Evolutionary conservation across 2,888 invertebrate genomes (phyloP), one percentile per base, ranked within the genome.

Genomic region (Acrocyrtus sp.): DNA sequence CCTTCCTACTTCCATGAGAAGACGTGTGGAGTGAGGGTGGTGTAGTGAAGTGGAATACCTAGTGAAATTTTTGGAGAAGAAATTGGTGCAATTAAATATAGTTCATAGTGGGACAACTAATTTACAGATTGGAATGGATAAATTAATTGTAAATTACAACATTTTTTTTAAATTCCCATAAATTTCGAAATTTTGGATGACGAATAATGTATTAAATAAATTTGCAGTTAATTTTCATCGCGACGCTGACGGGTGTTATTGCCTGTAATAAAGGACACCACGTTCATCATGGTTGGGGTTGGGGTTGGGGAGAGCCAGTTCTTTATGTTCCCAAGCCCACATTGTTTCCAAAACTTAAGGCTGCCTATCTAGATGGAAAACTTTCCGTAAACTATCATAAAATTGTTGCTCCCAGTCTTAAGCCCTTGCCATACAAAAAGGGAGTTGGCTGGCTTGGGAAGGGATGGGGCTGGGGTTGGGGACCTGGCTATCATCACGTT

Each of bases 371-470:
- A 19, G 69, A 60, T 3, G 69, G 69, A 19, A 61, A 69, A 21
- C 39, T 43, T n/a, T 45, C 39, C 10, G 61, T 69, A 3, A 48
- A 69, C 19, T 69, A 69, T 26, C 61, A 61, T 26, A 69, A 69
- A 61, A 69, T 69, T 15, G 45, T 69, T 24, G 60, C 29, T 29
- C 69, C 69, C n/a, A 69, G 69, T 69, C 54, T 69, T 24, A 69
- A 69, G 21, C 69, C 69, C 17, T 39, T 69, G 39, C 69, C 69
- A 6, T 69, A 61, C 69, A 69, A 69, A 34, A 69, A 69, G 39
- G 69, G 69, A 24, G 24, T 69, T 15, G 69, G 69, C 8, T 69
- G 51, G 27, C 17, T 69, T 61, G 45, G 54, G 22, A 10, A 21
- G 21, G 43, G 19, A 24, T n/a, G 17, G 8, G 3, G 41, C 1